These are phyloP conservation scores for Passer montanus DNA, from an alignment of 2,113 vertebrate species.

Conservation along the genomic window DNA sequence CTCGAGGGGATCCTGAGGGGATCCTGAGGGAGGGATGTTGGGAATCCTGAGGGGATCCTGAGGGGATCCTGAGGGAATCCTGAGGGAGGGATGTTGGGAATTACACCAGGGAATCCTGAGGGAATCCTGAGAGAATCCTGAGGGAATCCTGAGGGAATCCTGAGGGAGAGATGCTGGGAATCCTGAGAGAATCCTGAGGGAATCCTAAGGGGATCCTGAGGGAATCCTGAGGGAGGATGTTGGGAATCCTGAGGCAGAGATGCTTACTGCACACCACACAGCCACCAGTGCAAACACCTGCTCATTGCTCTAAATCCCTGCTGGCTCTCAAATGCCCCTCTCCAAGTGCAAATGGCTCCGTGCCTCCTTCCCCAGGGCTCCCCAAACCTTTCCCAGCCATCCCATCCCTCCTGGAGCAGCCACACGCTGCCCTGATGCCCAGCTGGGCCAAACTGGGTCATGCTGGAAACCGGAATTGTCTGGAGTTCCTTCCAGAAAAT, in stretches of 20 bases:
- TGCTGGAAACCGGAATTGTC: not conserved
- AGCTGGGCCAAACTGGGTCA: too few relatives aligned
- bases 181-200: rapidly evolving
- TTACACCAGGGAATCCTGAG: not conserved
- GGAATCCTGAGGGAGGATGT: too few relatives aligned
- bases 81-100: too few relatives aligned
- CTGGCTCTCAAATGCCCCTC: not conserved
- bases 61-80: not conserved
- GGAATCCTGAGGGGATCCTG: too few relatives aligned
- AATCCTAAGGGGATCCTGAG: not conserved
- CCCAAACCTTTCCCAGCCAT: not conserved
- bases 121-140: too few relatives aligned
- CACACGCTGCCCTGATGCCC: not conserved
- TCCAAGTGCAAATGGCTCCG: not conserved
- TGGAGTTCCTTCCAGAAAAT: not conserved
- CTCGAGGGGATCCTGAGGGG: not conserved
- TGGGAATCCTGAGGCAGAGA: not conserved
- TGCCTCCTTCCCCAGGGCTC: too few relatives aligned
- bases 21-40: too few relatives aligned
- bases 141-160: not conserved
- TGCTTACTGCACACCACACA: not conserved
- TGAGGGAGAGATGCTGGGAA: not conserved
- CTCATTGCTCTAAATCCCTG: not conserved
- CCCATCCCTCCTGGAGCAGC: not conserved
- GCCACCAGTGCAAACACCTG: not conserved